These are phyloP conservation scores for Zaprionus tsacasi DNA, from an alignment of 1,140 invertebrate species.

Conservation along the genomic window DNA sequence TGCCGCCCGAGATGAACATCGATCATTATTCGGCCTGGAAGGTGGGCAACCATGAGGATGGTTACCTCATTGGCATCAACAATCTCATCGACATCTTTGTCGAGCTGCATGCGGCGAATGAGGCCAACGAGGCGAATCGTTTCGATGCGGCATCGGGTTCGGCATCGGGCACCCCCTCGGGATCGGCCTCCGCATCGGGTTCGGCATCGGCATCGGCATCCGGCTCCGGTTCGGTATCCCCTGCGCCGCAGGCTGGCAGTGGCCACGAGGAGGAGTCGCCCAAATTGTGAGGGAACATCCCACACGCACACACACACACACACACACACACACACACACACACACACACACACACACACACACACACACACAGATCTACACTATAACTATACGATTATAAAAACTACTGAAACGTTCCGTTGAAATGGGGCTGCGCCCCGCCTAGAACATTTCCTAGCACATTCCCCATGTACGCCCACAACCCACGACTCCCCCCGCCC, in stretches of 20 bases:
- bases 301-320: background rate
- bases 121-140: slow-evolving; percentile 24
- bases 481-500: background rate
- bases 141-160: slow-evolving; percentile 20
- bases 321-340: background rate
- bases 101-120: slow-evolving; percentile 69
- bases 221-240: slow-evolving; percentile 37
- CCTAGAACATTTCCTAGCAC: slow-evolving; percentile 46
- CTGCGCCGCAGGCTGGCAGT: slow-evolving; percentile 25
- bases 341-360: background rate
- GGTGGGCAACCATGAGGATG: slow-evolving; percentile 99
- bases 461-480: slow-evolving; percentile 16
- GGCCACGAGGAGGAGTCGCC: slow-evolving; percentile 25
- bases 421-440: slow-evolving; percentile 43
- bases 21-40: slow-evolving; percentile 94
- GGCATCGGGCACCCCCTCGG: slow-evolving; percentile 26
- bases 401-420: slow-evolving; percentile 42
- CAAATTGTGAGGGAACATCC: background rate
- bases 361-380: slow-evolving; percentile 4
- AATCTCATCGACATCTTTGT: slow-evolving; percentile 96
- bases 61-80: slow-evolving; percentile 96
- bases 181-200: slow-evolving; percentile 15
- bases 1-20: slow-evolving; percentile 91
- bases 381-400: slow-evolving; percentile 29
- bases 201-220: slow-evolving; percentile 29